These are phyloP conservation scores for Nylanderia fulva DNA, from an alignment of 1,140 invertebrate species.

Conservation along the genomic window DNA sequence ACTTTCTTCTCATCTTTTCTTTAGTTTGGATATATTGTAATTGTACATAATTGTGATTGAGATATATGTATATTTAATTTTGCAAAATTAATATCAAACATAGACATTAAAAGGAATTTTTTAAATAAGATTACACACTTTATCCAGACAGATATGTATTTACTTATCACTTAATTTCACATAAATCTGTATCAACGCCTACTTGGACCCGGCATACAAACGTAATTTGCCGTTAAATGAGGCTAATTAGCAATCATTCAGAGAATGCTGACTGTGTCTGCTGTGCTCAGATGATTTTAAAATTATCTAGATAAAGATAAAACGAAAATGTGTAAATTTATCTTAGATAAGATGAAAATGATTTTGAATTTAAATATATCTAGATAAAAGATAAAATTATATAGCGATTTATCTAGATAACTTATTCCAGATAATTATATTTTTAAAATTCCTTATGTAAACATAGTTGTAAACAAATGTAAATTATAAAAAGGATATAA, in stretches of 20 bases:
- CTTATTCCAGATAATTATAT: too few relatives aligned
- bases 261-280: too few relatives aligned
- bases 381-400: too few relatives aligned
- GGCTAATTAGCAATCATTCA: constrained; percentile 18
- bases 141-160: background rate
- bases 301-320: too few relatives aligned
- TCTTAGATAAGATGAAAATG: too few relatives aligned
- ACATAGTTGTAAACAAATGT: too few relatives aligned
- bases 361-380: too few relatives aligned
- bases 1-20: background rate
- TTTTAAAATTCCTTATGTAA: too few relatives aligned
- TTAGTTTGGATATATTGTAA: background rate
- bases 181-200: background rate
- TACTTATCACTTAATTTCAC: constrained; percentile 6
- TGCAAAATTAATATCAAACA: background rate
- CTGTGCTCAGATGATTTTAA: too few relatives aligned
- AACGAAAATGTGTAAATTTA: too few relatives aligned
- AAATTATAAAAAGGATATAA: too few relatives aligned
- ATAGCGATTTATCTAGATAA: too few relatives aligned
- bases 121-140: background rate
- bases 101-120: background rate
- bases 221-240: background rate
- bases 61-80: background rate
- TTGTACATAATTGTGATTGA: background rate
- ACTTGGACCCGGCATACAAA: background rate